Percentiles rank a stretch among this genome's conserved stretches.
Conservation (phyloP, 2,888 invertebrate genomes). For the Empis stercorea region DNA sequence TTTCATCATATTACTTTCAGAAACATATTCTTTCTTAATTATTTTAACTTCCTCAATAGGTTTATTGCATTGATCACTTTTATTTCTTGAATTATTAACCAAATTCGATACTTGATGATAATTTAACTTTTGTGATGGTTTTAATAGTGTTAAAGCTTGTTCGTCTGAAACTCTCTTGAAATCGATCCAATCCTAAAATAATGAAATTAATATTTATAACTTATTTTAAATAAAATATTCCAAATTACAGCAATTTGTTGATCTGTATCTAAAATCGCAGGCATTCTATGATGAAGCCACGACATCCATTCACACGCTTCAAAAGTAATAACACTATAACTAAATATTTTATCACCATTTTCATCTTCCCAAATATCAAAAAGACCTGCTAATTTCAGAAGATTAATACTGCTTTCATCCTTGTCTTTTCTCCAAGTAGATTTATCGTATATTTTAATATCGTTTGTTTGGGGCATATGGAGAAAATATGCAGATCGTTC, state of each 20-base stretch:
- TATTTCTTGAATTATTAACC: constrained; percentile 61
- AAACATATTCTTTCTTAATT: background rate
- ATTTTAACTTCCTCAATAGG: constrained; percentile 22
- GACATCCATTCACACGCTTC: constrained; percentile 51
- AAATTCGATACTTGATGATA: constrained; percentile 58
- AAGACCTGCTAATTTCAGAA: constrained; percentile 64
- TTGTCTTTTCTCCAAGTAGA: constrained; percentile 41
- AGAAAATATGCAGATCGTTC: constrained; percentile 63
- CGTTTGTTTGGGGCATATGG: constrained; percentile 46
- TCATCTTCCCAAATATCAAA: constrained; percentile 54
- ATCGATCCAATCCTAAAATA: constrained; percentile 52
- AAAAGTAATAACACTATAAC: constrained; percentile 66
- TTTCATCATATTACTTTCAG: constrained; percentile 22
- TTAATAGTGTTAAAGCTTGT: constrained; percentile 38
- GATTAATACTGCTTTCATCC: constrained; percentile 29
- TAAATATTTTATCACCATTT: constrained; percentile 47
- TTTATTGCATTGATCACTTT: constrained; percentile 46
- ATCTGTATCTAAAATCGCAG: constrained; percentile 59
- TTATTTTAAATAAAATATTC: too few relatives aligned
- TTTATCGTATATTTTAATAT: constrained; percentile 42
- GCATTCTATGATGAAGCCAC: constrained; percentile 70
- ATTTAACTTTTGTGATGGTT: constrained; percentile 40
- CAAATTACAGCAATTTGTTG: constrained; percentile 50
- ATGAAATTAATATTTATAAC: constrained; percentile 1
- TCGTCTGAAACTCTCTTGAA: constrained; percentile 40